Conservation (phyloP, 2,888 invertebrate species). For the Spilarctia lutea region DNA sequence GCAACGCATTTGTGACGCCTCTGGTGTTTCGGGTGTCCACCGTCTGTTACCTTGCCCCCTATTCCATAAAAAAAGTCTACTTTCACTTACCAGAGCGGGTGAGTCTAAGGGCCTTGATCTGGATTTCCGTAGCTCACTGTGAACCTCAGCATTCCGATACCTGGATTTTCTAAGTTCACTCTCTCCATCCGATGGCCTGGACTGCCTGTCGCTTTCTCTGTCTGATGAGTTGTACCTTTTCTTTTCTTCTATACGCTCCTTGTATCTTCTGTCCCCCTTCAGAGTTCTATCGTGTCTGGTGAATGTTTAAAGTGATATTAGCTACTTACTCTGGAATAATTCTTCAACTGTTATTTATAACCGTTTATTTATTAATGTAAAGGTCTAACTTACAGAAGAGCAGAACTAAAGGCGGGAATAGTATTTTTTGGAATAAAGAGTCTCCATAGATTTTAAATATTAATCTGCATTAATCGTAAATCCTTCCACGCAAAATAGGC, state of each 20-base stretch:
- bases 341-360: not conserved
- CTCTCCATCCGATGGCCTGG: constrained; percentile 79
- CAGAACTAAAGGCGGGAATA: too few relatives aligned
- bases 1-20: too few relatives aligned
- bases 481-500: too few relatives aligned
- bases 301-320: constrained; percentile 2
- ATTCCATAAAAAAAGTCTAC: too few relatives aligned
- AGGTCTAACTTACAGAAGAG: too few relatives aligned
- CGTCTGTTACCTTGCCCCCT: too few relatives aligned
- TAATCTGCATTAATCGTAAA: too few relatives aligned
- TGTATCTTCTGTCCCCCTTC: constrained; percentile 70
- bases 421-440: too few relatives aligned
- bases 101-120: constrained; percentile 77
- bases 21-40: too few relatives aligned
- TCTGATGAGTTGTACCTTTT: constrained; percentile 87
- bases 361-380: not conserved
- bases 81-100: constrained; percentile 77
- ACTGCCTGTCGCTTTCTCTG: constrained; percentile 78
- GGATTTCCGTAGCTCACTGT: constrained; percentile 62
- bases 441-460: too few relatives aligned
- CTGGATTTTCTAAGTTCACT: constrained; percentile 73
- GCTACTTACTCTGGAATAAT: not conserved
- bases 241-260: constrained; percentile 68
- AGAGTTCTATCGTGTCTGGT: constrained; percentile 68
- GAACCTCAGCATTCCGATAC: constrained; percentile 71